A percentile compares a stretch with the other conserved stretches of the same genome.
Conservation (phyloP, 2,888 invertebrate species). For the Onchidella celtica region DNA sequence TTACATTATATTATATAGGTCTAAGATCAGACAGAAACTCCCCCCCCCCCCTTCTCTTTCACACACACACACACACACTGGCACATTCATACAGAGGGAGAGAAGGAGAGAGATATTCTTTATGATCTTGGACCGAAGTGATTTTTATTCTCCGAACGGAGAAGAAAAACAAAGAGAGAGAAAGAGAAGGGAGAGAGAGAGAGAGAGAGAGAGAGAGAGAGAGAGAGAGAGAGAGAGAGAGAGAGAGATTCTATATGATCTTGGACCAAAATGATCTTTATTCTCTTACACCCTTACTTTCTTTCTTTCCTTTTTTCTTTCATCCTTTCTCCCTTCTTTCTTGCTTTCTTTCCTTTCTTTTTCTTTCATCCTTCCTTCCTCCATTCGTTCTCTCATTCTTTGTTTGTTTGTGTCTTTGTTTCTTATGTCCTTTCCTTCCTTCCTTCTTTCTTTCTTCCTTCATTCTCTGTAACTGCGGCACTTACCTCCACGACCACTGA, state of each 20-base stretch:
- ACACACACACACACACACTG: too few species aligned
- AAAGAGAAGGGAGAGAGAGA: background rate
- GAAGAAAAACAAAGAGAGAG: background rate
- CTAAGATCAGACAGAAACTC: too few species aligned
- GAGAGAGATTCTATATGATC: background rate
- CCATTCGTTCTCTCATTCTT: background rate
- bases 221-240: slow-evolving; percentile 15
- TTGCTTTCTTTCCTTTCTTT: background rate
- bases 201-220: background rate
- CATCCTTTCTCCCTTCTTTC: slow-evolving; percentile 5
- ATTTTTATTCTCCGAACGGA: background rate
- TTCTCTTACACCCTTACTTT: too few species aligned
- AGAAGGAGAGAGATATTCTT: too few species aligned
- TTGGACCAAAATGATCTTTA: too few species aligned
- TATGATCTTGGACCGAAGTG: too few species aligned
- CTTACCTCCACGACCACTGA: too few species aligned
- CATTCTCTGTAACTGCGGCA: background rate
- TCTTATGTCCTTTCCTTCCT: too few species aligned
- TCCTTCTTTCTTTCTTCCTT: background rate
- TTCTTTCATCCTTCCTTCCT: background rate
- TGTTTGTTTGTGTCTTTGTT: too few species aligned
- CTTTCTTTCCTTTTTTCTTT: background rate
- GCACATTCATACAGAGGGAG: too few species aligned
- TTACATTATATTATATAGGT: too few species aligned
- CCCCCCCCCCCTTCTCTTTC: too few species aligned